Conservation (phyloP, 2,113 vertebrate genomes). For the Lasiurus cinereus region DNA sequence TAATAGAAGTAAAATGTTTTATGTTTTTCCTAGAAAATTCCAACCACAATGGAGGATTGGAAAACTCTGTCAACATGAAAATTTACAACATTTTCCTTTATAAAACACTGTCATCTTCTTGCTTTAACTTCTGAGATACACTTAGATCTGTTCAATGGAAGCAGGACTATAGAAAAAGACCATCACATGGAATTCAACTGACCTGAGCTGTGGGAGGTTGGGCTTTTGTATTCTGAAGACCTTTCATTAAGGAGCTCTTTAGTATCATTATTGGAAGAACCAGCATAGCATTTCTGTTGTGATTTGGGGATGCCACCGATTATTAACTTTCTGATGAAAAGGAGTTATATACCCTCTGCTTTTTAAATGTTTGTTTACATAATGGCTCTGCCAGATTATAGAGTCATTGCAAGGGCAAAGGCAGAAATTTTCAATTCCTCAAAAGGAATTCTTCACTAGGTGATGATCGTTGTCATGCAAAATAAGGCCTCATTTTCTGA, state of each 20-base stretch:
- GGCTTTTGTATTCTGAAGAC: not conserved
- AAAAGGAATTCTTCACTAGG: constrained; percentile 62
- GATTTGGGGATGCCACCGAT: constrained; percentile 59
- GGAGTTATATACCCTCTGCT: constrained; percentile 17
- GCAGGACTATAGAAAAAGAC: not conserved
- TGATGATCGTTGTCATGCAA: constrained; percentile 59
- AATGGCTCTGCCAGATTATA: constrained; percentile 46
- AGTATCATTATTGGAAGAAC: not conserved
- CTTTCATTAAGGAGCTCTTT: not conserved
- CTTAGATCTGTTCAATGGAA: not conserved
- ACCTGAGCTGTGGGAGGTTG: not conserved
- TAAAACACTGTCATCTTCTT: not conserved
- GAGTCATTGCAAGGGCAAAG: constrained; percentile 49
- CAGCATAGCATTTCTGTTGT: constrained; percentile 9
- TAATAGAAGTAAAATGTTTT: not conserved
- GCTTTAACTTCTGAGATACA: not conserved
- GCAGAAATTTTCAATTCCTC: constrained; percentile 56
- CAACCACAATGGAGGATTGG: not conserved
- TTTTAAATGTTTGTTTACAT: constrained; percentile 69
- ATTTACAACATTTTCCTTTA: not conserved
- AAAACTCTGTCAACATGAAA: not conserved
- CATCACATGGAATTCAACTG: not conserved
- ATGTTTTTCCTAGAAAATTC: not conserved
- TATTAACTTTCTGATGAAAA: constrained; percentile 63
- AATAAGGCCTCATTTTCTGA: constrained; percentile 55